phyloP scores from a whole-genome alignment of 2,888 invertebrate species.

The Drosophila siamana region DNA sequence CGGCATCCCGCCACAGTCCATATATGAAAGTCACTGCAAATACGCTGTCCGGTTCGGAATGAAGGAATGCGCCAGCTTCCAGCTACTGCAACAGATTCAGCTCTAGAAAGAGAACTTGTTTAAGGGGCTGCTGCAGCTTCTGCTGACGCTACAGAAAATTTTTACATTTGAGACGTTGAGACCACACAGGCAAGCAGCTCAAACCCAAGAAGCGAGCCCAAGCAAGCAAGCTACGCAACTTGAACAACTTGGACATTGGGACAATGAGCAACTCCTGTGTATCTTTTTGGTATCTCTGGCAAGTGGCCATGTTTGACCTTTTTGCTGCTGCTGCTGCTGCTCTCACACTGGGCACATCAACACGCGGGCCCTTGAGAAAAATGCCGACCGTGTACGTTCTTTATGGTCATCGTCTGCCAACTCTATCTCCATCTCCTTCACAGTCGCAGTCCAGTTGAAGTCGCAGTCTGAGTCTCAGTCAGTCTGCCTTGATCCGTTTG shows the following conservation, averaged over 20 bases:
- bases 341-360: constrained; percentile 52
- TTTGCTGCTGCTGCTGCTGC: constrained; percentile 46
- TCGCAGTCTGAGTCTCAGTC: constrained; percentile 19
- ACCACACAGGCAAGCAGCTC: constrained; percentile 51
- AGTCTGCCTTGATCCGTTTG: constrained; percentile 28
- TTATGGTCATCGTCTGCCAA: constrained; percentile 62
- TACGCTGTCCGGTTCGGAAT: constrained; percentile 49
- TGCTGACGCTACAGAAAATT: constrained; percentile 59
- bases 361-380: constrained; percentile 66
- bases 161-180: constrained; percentile 58
- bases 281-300: constrained; percentile 51
- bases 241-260: constrained; percentile 37
- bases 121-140: constrained; percentile 56
- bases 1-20: constrained; percentile 68
- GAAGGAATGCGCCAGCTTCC: constrained; percentile 54
- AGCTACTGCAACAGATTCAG: constrained; percentile 33
- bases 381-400: constrained; percentile 62
- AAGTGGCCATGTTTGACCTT: constrained; percentile 82
- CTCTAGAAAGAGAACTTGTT: constrained; percentile 70
- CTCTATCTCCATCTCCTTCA: constrained; percentile 19
- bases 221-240: too few relatives aligned
- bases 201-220: constrained; percentile 7
- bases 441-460: neutral
- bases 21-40: constrained; percentile 75
- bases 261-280: constrained; percentile 41